These are phyloP conservation scores for Chaetorhynchus papuensis DNA, from an alignment of 2,113 vertebrate species.

Conservation along the genomic window DNA sequence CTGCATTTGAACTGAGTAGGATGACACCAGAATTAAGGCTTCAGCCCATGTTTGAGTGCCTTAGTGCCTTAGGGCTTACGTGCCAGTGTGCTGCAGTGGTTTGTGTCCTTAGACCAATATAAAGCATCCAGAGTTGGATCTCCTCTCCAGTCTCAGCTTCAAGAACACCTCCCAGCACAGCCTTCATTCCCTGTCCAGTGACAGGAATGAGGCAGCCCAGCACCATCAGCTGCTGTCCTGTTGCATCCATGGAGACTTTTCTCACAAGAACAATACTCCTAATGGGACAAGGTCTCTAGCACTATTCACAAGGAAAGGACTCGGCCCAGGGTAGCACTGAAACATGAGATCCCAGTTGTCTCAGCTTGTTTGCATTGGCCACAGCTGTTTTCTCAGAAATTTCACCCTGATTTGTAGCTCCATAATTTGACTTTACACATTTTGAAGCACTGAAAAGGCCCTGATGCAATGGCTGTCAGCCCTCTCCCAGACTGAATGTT, in stretches of 20 bases:
- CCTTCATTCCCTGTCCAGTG: not conserved
- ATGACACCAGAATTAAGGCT: not conserved
- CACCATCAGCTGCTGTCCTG: fast-evolving
- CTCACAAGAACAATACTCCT: not conserved
- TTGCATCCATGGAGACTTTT: not conserved
- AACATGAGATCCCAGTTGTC: not conserved
- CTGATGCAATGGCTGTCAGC: not conserved
- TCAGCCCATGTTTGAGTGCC: not conserved
- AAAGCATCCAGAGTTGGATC: not conserved
- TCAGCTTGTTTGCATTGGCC: slow-evolving; percentile 1
- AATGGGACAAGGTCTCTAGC: not conserved
- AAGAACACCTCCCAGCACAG: not conserved
- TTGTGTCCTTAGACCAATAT: not conserved
- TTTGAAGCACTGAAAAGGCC: not conserved
- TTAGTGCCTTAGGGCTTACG: not conserved
- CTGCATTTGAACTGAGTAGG: not conserved
- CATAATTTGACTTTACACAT: not conserved
- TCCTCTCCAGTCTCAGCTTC: not conserved
- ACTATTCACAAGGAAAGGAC: not conserved
- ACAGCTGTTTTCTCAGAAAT: not conserved
- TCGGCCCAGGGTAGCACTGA: not conserved
- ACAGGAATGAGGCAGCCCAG: not conserved
- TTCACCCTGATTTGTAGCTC: not conserved
- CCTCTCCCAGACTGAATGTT: not conserved
- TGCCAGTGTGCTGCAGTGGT: not conserved